Percentiles rank a stretch among this genome's conserved stretches.
These are phyloP conservation scores for Syngnathoides biaculeatus DNA, from an alignment of 2,113 vertebrate genomes.

Conservation along the genomic window DNA sequence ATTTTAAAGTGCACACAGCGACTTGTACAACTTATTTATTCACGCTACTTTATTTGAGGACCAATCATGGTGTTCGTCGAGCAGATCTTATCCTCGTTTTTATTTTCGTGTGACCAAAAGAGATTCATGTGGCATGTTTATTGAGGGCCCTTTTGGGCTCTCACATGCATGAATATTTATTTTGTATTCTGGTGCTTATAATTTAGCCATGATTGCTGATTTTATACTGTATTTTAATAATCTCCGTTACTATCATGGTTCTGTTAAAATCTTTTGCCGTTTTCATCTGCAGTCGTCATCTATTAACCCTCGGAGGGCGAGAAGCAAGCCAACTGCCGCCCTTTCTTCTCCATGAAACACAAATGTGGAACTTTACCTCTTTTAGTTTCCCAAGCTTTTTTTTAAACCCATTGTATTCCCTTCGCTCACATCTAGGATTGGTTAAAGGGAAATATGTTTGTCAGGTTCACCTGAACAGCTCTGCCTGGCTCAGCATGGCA, in stretches of 20 bases:
- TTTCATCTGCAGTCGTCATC: neutral
- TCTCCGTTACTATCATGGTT: neutral
- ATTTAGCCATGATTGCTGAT: neutral
- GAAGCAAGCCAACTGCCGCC: slow-evolving; percentile 17
- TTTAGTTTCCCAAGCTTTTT: slow-evolving; percentile 7
- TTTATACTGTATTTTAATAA: neutral
- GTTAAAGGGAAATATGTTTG: slow-evolving; percentile 5
- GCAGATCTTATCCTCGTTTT: too few relatives aligned
- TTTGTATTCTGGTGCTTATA: neutral
- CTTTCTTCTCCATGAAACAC: slow-evolving; percentile 28
- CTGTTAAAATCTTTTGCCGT: neutral
- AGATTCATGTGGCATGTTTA: neutral
- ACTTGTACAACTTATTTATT: neutral
- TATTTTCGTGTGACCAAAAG: too few relatives aligned
- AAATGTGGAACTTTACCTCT: slow-evolving; percentile 56
- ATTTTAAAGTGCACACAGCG: neutral
- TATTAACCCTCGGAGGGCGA: slow-evolving; percentile 26
- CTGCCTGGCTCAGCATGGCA: slow-evolving; percentile 30
- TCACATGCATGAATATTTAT: neutral
- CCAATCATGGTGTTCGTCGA: too few relatives aligned
- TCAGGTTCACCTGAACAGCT: slow-evolving; percentile 18
- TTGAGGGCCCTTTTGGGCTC: neutral
- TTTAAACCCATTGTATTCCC: slow-evolving; percentile 24
- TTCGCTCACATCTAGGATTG: neutral
- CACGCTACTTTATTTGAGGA: neutral